A percentile compares a stretch with the other conserved stretches of the same genome.
Conservation (phyloP, 2,113 vertebrate genomes). For the Ancistrus triradiatus region DNA sequence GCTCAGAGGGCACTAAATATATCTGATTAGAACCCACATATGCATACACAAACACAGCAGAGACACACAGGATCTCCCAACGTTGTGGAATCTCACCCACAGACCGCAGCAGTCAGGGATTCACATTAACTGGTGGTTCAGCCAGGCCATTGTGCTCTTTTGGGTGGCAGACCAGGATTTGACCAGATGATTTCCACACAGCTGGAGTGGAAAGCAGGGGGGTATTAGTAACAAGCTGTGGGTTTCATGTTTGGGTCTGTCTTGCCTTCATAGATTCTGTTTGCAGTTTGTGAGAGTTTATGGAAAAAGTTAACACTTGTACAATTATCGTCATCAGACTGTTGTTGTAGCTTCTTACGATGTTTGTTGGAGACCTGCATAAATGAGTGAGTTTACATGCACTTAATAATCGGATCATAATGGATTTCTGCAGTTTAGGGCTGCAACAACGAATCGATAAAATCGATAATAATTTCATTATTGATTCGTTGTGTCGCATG, state of each 20-base stretch:
- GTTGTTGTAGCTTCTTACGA: background rate
- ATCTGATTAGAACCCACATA: slow-evolving; percentile 17
- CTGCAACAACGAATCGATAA: too few relatives aligned
- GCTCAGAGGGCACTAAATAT: slow-evolving; percentile 4
- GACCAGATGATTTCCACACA: slow-evolving; percentile 10
- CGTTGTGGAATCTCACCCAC: background rate
- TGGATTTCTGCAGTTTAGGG: too few relatives aligned
- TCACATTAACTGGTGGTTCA: slow-evolving; percentile 1
- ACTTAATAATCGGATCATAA: too few relatives aligned
- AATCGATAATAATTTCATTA: too few relatives aligned
- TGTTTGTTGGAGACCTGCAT: background rate
- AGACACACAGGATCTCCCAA: background rate
- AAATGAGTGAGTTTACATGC: too few relatives aligned
- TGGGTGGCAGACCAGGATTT: background rate
- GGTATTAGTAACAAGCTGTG: slow-evolving; percentile 2
- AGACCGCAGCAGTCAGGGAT: background rate
- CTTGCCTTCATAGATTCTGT: background rate
- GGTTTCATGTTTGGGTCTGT: background rate
- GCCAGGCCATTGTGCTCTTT: slow-evolving; percentile 2
- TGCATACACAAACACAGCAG: background rate
- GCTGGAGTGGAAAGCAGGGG: background rate
- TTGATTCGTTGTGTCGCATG: too few relatives aligned
- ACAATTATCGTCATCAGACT: background rate
- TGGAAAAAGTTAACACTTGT: slow-evolving; percentile 12
- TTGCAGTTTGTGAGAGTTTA: slow-evolving; percentile 18